Conservation (phyloP, 2,888 invertebrate species). For the Drosophila mettleri region DNA sequence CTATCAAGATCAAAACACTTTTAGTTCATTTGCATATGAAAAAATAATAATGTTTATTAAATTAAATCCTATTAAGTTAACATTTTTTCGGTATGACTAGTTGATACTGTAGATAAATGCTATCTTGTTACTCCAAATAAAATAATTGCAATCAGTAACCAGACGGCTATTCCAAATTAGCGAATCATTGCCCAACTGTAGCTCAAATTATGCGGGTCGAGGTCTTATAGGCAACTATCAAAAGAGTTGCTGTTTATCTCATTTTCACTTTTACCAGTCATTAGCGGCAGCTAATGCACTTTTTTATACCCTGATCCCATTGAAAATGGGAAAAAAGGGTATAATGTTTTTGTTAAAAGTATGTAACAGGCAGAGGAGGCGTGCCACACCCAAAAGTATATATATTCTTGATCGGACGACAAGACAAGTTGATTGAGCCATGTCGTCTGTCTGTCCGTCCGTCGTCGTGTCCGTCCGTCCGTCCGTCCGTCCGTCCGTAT, state of each 20-base stretch:
- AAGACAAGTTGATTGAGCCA: too few relatives aligned
- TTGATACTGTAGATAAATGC: not conserved
- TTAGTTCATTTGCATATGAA: too few relatives aligned
- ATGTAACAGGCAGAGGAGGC: too few relatives aligned
- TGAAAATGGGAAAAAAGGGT: too few relatives aligned
- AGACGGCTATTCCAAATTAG: conserved; percentile 63
- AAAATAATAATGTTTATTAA: too few relatives aligned
- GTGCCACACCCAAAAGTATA: too few relatives aligned
- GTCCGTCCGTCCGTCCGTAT: too few relatives aligned
- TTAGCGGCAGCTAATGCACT: conserved; percentile 7
- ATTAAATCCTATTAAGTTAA: conserved; percentile 5
- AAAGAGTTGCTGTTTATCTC: conserved; percentile 7
- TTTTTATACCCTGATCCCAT: not conserved
- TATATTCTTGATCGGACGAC: too few relatives aligned
- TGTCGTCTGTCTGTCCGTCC: too few relatives aligned
- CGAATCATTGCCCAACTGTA: conserved; percentile 38
- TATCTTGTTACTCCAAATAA: conserved; percentile 28
- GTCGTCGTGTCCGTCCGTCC: too few relatives aligned
- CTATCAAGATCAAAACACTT: too few relatives aligned
- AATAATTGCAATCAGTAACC: conserved; percentile 69
- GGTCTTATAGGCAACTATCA: not conserved
- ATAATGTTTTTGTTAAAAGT: too few relatives aligned
- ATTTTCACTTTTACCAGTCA: conserved; percentile 26
- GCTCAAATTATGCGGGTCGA: conserved; percentile 36
- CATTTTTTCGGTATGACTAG: not conserved